A percentile compares a stretch with the other conserved stretches of the same genome.
Evolutionary conservation across 2,113 vertebrate genomes (phyloP).

Genomic region (Pseudopodoces humilis): DNA sequence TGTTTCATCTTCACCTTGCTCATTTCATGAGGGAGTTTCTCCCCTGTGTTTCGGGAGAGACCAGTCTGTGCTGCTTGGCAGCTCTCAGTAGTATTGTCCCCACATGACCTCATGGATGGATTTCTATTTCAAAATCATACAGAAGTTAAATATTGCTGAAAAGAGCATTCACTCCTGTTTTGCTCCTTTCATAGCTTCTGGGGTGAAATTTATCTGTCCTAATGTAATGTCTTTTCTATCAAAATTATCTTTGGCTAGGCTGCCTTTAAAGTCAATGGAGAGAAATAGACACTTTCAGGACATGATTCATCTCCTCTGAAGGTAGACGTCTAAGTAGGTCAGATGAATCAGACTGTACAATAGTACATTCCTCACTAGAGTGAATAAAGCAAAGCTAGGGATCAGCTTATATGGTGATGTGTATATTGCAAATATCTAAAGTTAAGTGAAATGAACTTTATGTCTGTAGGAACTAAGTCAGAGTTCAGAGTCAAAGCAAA

Average conservation of each 20-base stretch:
- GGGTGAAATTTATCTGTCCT: not conserved
- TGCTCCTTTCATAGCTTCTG: not conserved
- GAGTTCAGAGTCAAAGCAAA: not conserved
- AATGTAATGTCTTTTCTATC: not conserved
- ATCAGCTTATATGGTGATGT: not conserved
- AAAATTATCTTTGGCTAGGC: conserved; percentile 10
- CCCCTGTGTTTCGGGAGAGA: not conserved
- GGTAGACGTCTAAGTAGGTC: conserved; percentile 52
- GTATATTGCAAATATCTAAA: not conserved
- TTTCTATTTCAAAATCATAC: conserved; percentile 6
- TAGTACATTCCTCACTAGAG: not conserved
- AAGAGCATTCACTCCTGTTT: not conserved
- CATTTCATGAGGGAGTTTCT: not conserved
- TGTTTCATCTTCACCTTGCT: not conserved
- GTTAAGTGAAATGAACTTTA: not conserved
- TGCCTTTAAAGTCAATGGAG: conserved; percentile 4
- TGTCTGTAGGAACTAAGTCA: not conserved
- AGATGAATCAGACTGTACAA: conserved; percentile 44
- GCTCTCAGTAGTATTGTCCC: not conserved
- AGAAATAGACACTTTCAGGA: conserved; percentile 16
- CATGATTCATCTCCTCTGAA: conserved; percentile 10
- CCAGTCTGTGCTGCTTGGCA: not conserved
- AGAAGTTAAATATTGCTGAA: conserved; percentile 15
- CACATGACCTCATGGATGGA: not conserved
- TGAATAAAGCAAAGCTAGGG: not conserved